A percentile compares a stretch with the other conserved stretches of the same genome.
phyloP scores from a whole-genome alignment of 2,797 vertebrate genomes.

The Leptatherina wallacei region DNA sequence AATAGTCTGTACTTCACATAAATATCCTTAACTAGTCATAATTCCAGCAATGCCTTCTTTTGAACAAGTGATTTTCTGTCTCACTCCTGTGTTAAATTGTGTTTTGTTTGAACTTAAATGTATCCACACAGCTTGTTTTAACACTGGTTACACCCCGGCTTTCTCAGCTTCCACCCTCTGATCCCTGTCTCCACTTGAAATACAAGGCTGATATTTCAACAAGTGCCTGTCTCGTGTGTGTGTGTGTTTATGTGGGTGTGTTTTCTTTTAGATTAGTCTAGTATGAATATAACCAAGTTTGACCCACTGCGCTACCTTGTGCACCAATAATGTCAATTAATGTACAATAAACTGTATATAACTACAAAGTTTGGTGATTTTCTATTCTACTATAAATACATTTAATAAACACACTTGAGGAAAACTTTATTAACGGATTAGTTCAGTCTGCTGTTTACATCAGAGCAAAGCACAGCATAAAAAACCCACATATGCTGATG shows the following conservation, averaged over 20 bases:
- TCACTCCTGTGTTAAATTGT: slow-evolving; percentile 9
- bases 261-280: slow-evolving; percentile 29
- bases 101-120: slow-evolving; percentile 33
- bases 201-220: slow-evolving; percentile 48
- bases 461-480: not conserved
- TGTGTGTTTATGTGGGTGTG: slow-evolving; percentile 1
- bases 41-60: not conserved
- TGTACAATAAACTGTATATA: slow-evolving; percentile 82
- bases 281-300: slow-evolving; percentile 38
- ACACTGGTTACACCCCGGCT: slow-evolving; percentile 56
- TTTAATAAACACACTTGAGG: not conserved
- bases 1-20: not conserved
- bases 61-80: slow-evolving; percentile 6
- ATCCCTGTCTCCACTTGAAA: slow-evolving; percentile 3
- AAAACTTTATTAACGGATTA: not conserved
- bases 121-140: slow-evolving; percentile 45
- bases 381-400: not conserved
- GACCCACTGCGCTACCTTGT: slow-evolving; percentile 41
- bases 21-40: not conserved
- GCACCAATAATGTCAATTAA: slow-evolving; percentile 62
- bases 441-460: not conserved
- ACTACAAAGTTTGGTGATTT: slow-evolving; percentile 31
- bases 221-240: slow-evolving; percentile 53
- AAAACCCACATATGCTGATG: not conserved
- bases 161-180: slow-evolving; percentile 30